A percentile compares a stretch with the other conserved stretches of the same genome.
phyloP scores from a whole-genome alignment of 2,113 vertebrate genomes.

The Thalassarche chlororhynchos region DNA sequence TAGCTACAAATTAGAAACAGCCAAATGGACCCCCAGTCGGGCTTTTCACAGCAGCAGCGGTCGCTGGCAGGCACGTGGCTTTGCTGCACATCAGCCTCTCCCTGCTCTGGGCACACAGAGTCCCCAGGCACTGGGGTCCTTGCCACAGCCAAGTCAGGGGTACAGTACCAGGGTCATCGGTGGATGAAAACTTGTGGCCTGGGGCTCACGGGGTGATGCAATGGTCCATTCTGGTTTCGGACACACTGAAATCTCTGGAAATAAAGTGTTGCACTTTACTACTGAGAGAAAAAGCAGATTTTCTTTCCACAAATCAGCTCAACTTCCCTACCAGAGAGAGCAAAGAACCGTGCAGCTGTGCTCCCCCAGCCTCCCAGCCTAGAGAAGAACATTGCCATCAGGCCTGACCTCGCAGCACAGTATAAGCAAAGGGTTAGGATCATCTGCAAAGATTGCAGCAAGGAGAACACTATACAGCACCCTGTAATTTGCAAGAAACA shows the following conservation, averaged over 20 bases:
- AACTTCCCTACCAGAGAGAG: not conserved
- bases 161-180: not conserved
- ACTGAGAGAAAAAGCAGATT: not conserved
- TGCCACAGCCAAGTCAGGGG: rapidly evolving
- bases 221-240: not conserved
- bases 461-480: not conserved
- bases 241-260: not conserved
- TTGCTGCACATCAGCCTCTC: not conserved
- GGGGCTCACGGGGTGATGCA: too few species aligned
- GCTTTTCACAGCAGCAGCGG: not conserved
- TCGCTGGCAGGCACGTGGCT: rapidly evolving
- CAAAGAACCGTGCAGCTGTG: not conserved
- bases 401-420: not conserved
- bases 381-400: not conserved
- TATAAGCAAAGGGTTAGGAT: not conserved
- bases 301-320: not conserved
- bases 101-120: rapidly evolving
- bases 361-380: not conserved
- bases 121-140: not conserved
- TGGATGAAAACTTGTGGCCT: not conserved
- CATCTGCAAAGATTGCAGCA: not conserved
- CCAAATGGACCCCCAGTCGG: rapidly evolving
- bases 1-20: not conserved
- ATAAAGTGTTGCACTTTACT: not conserved
- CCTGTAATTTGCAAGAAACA: not conserved